Conservation (phyloP, 2,113 vertebrate species). For the Myiozetetes cayanensis region DNA sequence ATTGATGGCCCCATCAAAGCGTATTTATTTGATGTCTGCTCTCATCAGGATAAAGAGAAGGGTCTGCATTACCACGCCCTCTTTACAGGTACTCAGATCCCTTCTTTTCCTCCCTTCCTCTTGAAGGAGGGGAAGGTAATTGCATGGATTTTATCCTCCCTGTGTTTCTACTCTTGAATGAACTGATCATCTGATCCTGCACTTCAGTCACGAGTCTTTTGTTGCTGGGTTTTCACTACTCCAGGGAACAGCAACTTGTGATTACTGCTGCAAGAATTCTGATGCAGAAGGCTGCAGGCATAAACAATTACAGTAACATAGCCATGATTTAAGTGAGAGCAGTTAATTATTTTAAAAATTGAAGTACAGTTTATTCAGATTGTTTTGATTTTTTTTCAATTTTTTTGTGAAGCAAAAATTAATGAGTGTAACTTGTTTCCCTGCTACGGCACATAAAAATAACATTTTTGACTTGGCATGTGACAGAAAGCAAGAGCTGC, state of each 20-base stretch:
- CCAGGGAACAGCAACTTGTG: constrained; percentile 58
- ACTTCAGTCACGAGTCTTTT: constrained; percentile 55
- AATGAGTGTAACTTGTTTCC: neutral
- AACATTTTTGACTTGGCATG: neutral
- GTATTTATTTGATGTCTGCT: constrained; percentile 97
- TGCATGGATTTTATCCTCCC: neutral
- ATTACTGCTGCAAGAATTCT: neutral
- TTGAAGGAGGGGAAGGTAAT: neutral
- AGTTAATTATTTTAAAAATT: neutral
- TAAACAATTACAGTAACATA: neutral
- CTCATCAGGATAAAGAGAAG: constrained; percentile 90
- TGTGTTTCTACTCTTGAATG: constrained; percentile 35
- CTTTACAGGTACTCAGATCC: constrained; percentile 86
- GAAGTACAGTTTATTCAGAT: neutral
- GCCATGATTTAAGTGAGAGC: neutral
- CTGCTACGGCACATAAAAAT: neutral
- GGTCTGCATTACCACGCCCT: constrained; percentile 96
- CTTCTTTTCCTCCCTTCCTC: neutral
- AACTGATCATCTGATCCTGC: constrained; percentile 60
- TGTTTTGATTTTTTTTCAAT: neutral
- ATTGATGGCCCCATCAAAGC: constrained; percentile 98
- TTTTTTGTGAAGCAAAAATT: neutral
- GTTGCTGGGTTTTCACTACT: neutral
- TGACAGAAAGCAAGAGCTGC: neutral
- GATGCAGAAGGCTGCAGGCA: neutral